A percentile compares a stretch with the other conserved stretches of the same genome.
Conservation (phyloP, 1,140 invertebrate species). For the Nautilus pompilius region DNA sequence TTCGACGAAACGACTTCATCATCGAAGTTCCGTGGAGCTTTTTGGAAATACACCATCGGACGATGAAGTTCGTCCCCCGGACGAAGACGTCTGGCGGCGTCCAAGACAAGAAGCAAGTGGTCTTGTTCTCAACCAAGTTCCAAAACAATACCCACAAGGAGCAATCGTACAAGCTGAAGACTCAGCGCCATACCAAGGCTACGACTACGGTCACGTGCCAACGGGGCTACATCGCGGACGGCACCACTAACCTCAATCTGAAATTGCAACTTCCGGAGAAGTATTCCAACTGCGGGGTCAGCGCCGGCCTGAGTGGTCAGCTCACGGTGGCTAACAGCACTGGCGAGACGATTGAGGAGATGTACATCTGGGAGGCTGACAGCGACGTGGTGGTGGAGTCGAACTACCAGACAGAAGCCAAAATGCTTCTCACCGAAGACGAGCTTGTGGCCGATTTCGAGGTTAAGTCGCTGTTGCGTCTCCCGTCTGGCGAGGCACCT, state of each 20-base stretch:
- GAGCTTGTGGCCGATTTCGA: conserved; percentile 39
- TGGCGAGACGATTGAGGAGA: conserved; percentile 31
- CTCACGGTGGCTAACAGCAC: conserved; percentile 23
- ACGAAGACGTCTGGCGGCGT: conserved; percentile 16
- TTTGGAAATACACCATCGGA: conserved; percentile 34
- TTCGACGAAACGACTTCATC: conserved; percentile 22
- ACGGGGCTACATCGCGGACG: conserved; percentile 26
- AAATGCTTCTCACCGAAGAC: conserved; percentile 30
- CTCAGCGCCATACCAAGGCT: conserved; percentile 34
- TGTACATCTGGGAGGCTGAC: conserved; percentile 34
- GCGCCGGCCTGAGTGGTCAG: conserved; percentile 29
- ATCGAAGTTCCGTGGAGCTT: conserved; percentile 39
- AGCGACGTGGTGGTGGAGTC: conserved; percentile 37
- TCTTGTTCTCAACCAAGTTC: conserved; percentile 28
- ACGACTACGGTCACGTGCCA: conserved; percentile 29
- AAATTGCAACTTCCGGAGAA: conserved; percentile 29
- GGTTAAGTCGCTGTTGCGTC: conserved; percentile 25
- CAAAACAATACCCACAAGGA: conserved; percentile 34
- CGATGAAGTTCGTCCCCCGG: conserved; percentile 22
- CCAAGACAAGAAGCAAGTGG: conserved; percentile 28
- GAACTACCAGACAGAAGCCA: conserved; percentile 30
- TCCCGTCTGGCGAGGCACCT: conserved; percentile 32
- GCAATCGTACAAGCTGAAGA: conserved; percentile 35
- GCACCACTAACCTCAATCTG: conserved; percentile 24
- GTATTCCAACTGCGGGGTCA: conserved; percentile 31